A percentile compares a stretch with the other conserved stretches of the same genome.
Conservation (phyloP, 2,888 invertebrate species). For the Diachrysia chrysitis region DNA sequence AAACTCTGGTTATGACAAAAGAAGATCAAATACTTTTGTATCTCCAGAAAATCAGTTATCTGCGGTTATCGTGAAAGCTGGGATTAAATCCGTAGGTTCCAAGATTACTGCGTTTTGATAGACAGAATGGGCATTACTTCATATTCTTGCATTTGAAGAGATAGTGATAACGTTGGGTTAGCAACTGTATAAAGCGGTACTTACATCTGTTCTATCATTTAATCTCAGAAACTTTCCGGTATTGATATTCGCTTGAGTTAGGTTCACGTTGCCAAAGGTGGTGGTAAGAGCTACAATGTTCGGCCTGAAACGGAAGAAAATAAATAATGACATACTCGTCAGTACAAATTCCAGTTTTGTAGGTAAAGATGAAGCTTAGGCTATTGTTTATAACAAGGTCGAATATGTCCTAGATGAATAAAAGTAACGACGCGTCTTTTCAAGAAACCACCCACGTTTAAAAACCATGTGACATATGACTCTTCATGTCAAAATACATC, state of each 20-base stretch:
- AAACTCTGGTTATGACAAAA: no score
- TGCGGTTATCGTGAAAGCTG: neutral
- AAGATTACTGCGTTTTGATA: neutral
- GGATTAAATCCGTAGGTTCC: neutral
- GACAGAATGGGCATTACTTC: no score
- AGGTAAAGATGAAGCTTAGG: no score
- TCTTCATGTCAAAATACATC: no score
- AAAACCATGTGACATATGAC: no score
- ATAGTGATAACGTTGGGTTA: neutral
- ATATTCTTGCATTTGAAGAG: neutral
- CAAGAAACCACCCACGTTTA: no score
- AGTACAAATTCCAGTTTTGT: neutral
- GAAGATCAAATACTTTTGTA: no score
- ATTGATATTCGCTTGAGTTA: slow-evolving; percentile 91
- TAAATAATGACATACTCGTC: neutral
- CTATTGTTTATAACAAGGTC: no score
- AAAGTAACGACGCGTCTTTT: no score
- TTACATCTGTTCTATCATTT: slow-evolving; percentile 89
- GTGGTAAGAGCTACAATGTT: slow-evolving; percentile 92
- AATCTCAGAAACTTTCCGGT: slow-evolving; percentile 90
- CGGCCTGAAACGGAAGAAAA: slow-evolving; percentile 68
- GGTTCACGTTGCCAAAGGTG: slow-evolving; percentile 91
- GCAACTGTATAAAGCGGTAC: slow-evolving; percentile 52
- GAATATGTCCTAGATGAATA: no score
- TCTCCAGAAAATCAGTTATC: neutral